Conservation (phyloP, 2,797 vertebrate genomes). For the Falco concolor region DNA sequence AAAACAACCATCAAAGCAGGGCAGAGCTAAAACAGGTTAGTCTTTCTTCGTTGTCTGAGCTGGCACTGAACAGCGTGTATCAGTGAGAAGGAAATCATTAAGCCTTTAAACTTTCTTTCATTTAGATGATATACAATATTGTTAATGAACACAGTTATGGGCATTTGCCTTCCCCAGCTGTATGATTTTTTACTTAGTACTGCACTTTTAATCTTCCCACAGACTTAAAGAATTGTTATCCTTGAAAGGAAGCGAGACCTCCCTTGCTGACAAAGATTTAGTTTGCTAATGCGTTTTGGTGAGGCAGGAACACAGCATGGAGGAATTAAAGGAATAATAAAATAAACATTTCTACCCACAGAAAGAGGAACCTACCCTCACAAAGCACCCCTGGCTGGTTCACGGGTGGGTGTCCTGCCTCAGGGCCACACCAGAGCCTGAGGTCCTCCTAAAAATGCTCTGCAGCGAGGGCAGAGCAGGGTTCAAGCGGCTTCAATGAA, state of each 20-base stretch:
- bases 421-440: not conserved
- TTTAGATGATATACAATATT: constrained; percentile 36
- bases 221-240: constrained; percentile 31
- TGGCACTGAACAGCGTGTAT: not conserved
- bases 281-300: constrained; percentile 38
- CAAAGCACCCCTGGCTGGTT: not conserved
- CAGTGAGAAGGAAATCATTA: constrained; percentile 20
- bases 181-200: constrained; percentile 39
- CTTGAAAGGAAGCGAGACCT: constrained; percentile 31
- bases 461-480: not conserved
- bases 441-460: not conserved
- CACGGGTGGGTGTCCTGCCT: not conserved
- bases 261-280: constrained; percentile 33
- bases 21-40: constrained; percentile 15
- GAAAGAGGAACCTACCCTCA: not conserved
- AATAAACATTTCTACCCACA: constrained; percentile 41
- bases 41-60: not conserved
- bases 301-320: not conserved
- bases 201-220: constrained; percentile 49
- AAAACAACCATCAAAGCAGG: constrained; percentile 25
- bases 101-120: constrained; percentile 33
- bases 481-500: not conserved
- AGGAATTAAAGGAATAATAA: constrained; percentile 27
- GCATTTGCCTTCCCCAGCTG: constrained; percentile 25
- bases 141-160: constrained; percentile 17